phyloP scores from a whole-genome alignment of 1,140 invertebrate genomes.

The Dendrolimus kikuchii region DNA sequence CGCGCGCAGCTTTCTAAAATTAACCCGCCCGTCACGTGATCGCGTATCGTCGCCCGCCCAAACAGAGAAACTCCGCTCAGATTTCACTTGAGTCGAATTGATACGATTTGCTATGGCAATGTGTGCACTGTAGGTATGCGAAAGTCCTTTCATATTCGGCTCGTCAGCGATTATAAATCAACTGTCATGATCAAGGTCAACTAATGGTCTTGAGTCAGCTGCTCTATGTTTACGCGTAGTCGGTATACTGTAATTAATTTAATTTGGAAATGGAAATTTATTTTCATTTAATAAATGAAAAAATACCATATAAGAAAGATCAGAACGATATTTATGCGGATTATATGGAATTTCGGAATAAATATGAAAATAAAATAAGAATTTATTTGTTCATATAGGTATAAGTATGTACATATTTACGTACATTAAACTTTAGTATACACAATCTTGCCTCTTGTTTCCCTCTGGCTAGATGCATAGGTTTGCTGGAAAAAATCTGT shows the following conservation, averaged over 20 bases:
- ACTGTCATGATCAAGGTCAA: constrained; percentile 39
- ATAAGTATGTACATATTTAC: too few species aligned
- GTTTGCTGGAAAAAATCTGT: too few species aligned
- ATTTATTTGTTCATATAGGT: too few species aligned
- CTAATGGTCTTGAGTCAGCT: constrained; percentile 25
- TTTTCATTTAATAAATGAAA: not conserved
- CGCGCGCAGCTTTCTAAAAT: constrained; percentile 58
- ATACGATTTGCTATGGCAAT: constrained; percentile 14
- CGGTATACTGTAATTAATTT: not conserved
- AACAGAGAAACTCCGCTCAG: constrained; percentile 67
- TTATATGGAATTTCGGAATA: too few species aligned
- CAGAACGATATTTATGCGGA: too few species aligned
- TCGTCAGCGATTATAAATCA: constrained; percentile 19
- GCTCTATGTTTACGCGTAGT: constrained; percentile 12
- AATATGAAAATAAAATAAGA: too few species aligned
- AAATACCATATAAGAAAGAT: too few species aligned
- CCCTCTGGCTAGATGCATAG: too few species aligned
- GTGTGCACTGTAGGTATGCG: constrained; percentile 6
- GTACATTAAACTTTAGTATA: too few species aligned
- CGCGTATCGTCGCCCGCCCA: constrained; percentile 58
- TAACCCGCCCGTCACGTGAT: constrained; percentile 62
- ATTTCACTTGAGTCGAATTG: constrained; percentile 48
- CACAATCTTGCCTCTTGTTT: too few species aligned
- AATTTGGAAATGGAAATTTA: not conserved
- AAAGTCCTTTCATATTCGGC: constrained; percentile 5